phyloP scores from a whole-genome alignment of 2,113 vertebrate species.

The Sturnira hondurensis region DNA sequence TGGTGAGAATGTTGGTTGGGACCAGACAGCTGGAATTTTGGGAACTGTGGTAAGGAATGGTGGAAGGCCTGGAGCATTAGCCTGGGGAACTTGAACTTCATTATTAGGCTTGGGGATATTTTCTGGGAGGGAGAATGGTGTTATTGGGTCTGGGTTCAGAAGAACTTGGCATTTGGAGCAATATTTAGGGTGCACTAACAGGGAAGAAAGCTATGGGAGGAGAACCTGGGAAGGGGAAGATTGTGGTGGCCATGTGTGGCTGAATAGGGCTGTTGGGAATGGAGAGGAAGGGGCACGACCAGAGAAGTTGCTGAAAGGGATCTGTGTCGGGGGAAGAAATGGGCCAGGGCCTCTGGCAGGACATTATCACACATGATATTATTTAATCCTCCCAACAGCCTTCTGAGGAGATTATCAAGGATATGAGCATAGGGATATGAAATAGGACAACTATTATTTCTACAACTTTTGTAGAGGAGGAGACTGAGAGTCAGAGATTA shows the following conservation, averaged over 20 bases:
- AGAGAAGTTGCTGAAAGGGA: not conserved
- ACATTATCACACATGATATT: not conserved
- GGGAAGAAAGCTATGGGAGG: not conserved
- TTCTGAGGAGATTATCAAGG: not conserved
- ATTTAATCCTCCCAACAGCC: not conserved
- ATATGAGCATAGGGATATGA: too few relatives aligned
- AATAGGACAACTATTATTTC: too few relatives aligned
- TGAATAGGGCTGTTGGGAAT: too few relatives aligned
- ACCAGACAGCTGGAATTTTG: not conserved
- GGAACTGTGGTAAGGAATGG: not conserved
- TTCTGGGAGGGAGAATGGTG: not conserved
- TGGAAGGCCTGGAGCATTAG: not conserved
- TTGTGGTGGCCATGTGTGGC: rapidly evolving
- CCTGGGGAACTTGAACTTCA: not conserved
- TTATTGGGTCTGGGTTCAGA: not conserved
- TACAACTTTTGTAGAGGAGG: not conserved
- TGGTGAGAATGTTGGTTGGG: not conserved
- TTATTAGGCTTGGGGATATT: not conserved
- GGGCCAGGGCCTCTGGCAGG: not conserved
- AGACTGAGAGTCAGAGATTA: not conserved
- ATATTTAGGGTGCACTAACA: not conserved
- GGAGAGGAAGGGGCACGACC: too few relatives aligned
- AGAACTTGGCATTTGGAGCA: not conserved
- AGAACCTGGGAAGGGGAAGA: not conserved
- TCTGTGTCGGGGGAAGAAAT: not conserved